Conservation (phyloP, 2,797 vertebrate species). For the Spatula versicolor region DNA sequence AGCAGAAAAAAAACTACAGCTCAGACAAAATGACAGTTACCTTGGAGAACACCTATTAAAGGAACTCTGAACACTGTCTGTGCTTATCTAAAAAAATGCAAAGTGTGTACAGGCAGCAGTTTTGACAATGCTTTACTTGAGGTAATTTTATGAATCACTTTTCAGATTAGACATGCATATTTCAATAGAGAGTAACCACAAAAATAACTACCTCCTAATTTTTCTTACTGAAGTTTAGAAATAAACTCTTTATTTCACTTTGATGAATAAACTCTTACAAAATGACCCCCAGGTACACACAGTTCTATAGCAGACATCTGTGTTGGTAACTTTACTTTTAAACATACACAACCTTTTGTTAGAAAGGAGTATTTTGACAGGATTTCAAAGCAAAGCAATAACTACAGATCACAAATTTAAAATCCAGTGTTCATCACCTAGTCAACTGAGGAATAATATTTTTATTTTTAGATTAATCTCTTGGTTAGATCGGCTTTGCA, state of each 20-base stretch:
- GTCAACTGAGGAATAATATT: background rate
- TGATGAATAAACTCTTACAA: background rate
- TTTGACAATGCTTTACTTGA: background rate
- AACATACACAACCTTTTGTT: background rate
- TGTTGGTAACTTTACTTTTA: background rate
- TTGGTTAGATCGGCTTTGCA: background rate
- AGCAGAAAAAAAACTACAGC: background rate
- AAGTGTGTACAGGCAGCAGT: background rate
- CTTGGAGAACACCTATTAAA: background rate
- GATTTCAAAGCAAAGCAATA: constrained; percentile 41
- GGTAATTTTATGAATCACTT: background rate
- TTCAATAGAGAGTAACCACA: background rate
- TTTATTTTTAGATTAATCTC: background rate
- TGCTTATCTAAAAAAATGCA: background rate
- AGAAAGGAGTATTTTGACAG: constrained; percentile 16
- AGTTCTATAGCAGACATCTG: background rate
- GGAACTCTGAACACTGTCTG: background rate
- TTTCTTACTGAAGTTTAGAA: background rate
- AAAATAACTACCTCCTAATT: background rate
- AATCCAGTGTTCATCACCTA: background rate
- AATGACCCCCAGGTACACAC: background rate
- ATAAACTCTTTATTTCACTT: background rate
- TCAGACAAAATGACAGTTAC: constrained; percentile 25
- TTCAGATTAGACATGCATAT: background rate
- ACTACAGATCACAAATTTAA: background rate